Evolutionary conservation across 2,797 vertebrate genomes (phyloP), one percentile per base, ranked within the genome.

Genomic region (Anguilla marmorata): DNA sequence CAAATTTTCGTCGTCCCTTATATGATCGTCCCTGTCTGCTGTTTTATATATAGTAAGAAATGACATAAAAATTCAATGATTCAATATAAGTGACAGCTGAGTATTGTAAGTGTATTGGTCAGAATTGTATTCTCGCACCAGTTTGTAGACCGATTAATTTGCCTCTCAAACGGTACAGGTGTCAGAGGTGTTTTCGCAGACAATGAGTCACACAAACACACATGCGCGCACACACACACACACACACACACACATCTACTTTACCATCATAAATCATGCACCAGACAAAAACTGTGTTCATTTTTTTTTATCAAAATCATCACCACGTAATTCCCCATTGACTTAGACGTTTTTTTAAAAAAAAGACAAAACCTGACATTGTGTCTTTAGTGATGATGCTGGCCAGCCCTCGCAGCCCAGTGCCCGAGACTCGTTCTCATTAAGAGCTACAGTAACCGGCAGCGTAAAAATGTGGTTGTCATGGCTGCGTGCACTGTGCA

Each of bases 401-500:
- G 79, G 87, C 86, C 89, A 87, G 48, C 48, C 33, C 92, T 94
- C 94, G 93, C 93, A 94, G 95, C 95, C 92, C 95, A 95, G 95
- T 95, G 37, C 37, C 37, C 37, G 37, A 92, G 85, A 94, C 94
- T 93, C 95, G 94, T 95, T 95, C 95, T 96, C 94, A 96, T 96
- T 95, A 96, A 93, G 92, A 94, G 94, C 93, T 91, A 93, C 94
- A 94, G 37, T 2, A 37, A 37, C 37, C 93, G 92, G 93, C 94
- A 92, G 94, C 93, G 94, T 95, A 94, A 96, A 95, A 96, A 95
- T 94, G 93, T 94, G 93, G 93, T 96, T 95, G 95, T 96, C 95
- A 93, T 95, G 92, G 92, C 92, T 92, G 94, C 93, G 91, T 91
- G 92, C 37, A 37, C 37, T 37, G 37, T 90, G 92, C 92, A 56